Base-by-base conservation (phyloP, 2,113 vertebrate genomes). In the Hemibagrus wyckioides region DNA sequence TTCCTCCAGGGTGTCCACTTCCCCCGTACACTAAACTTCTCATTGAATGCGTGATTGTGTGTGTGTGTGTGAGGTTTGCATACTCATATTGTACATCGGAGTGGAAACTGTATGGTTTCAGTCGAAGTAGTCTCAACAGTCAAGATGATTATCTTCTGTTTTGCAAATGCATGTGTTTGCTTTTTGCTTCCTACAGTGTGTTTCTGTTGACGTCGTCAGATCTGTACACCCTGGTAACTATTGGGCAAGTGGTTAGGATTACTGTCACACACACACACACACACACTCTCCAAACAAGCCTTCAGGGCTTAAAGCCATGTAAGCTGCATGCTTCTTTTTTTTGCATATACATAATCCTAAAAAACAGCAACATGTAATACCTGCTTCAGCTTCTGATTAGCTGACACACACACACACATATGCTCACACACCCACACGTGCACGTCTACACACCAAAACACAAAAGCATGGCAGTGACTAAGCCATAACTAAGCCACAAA, bases 381-480 rank as follows among this genome's bases (percentile, higher is more conserved):
- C 75, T 33, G 75, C 28, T 79, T 79, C 1, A 52, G 48, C 2
- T 13, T 52, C n/a, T 79, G 75, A 79, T 79, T 79, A 79, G 14
- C 7, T 30, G 52, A 23, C 21, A 54, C n/a, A 79, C 44, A 75
- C 23, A 75, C 39, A 41, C 69, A 23, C 19, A 71, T 39, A 73
- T 39, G 44, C 21, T 0, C 41, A 76, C 41, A 75, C 13, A 48
- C 19, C 44, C 56, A 59, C 21, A 85, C 44, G 52, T 41, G 56
- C 56, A 44, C 23, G 14, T 28, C 25, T 17, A 69, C 33, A 48
- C 41, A 76, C 11, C 3, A 33, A 59, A 84, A 81, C 63, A 84
- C 56, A 86, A 79, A 67, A 39, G 57, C 71, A 61, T 23, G 23
- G 59, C 59, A 71, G 79, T 83, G 81, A 86, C 77, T 86, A 48